Evolutionary conservation across 92 coral and sea anemone species (phyloP), one percentile per base, ranked within the genome.

Genomic region (Palythoa grandis): DNA sequence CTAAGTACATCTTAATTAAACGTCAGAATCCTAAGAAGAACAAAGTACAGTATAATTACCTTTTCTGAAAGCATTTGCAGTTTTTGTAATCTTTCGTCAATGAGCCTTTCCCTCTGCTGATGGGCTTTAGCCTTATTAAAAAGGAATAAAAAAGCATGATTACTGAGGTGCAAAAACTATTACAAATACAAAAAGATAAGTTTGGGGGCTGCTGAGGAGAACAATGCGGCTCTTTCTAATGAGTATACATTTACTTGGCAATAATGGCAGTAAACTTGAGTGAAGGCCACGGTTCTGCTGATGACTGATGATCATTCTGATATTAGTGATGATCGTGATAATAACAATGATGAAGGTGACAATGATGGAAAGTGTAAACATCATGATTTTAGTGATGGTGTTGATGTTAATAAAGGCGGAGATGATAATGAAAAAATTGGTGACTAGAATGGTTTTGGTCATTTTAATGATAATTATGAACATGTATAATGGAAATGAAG

Each of bases 61-160:
- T 96, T 96, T 85, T 96, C 99, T 9, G 98, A 96, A 15, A 96
- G 95, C 77, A 90, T 91, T 53, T 96, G 99, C 11, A 96, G 92
- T 75, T 94, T 95, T 77, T 95, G 96, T 15, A 93, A 75, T 68
- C 98, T 92, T 82, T 96, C 99, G 22, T 96, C 98, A 20, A 96
- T 88, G 60, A 93, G 92, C 60, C 94, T 87, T 63, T 96, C 99
- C 50, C 99, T 88, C 70, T 91, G 96, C 23, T 96, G 98, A 15
- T 92, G 98, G 23, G 99, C 99, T 89, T 96, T 96, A 7, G 92
- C 88, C 99, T 96, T 76, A 15, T 14, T 22, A 14, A 22, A 16
- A 17, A 53, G 8, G 24, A 76, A 11, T 20, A 13, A 52, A 37
- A 52, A 13, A 3, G 7, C 3, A 14, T 58, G 20, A 58, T 58